Base-by-base conservation (phyloP, 2,888 invertebrate species). In the Drosophila peninsularis region DNA sequence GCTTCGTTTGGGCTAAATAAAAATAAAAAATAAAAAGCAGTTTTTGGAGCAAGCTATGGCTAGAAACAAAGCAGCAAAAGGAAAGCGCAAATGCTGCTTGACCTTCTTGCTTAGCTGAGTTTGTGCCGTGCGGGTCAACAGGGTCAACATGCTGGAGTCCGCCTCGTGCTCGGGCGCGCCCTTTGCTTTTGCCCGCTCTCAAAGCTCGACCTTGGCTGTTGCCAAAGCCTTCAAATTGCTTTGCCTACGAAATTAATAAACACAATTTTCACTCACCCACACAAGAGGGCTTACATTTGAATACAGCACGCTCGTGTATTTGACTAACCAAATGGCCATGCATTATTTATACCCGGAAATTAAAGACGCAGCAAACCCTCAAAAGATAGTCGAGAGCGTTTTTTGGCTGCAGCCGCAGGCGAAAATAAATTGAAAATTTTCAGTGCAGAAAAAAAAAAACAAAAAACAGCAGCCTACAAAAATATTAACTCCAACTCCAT, bases 391-490 rank as follows among this genome's bases (percentile, higher is more conserved):
- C 56, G 42, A 47, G 53, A 73, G 64, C 14, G 24, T 36, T 68
- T 68, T 58, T 30, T 78, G 53, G 61, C 19, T 80, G 56, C 30
- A 81, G 89, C 84, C 88, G 39, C 64, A 63, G 85, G 84, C 88
- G 41, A 76, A 72, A 81, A 71, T 82, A 89, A 88, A 85, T 85
- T 88, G 85, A 88, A 75, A 82, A 79, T 79, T 77, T 89, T 84
- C 78, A 78, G 69, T 81, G 75, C 77, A 14, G 5, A 52, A 47
- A 14, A 30, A 21, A 24, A 24, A 27, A 17, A 21, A 27, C 19
- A 24, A 24, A 17, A 17, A 21, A 27, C 19, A n/a, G 27, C n/a
- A 11, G 50, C 13, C 19, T 27, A 42, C 63, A 24, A 50, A 50
- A 64, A 64, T 63, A 68, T 64, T 37, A 61, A 52, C 55, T 69